Conservation (phyloP, 2,888 invertebrate genomes). For the Pheosia gnoma region DNA sequence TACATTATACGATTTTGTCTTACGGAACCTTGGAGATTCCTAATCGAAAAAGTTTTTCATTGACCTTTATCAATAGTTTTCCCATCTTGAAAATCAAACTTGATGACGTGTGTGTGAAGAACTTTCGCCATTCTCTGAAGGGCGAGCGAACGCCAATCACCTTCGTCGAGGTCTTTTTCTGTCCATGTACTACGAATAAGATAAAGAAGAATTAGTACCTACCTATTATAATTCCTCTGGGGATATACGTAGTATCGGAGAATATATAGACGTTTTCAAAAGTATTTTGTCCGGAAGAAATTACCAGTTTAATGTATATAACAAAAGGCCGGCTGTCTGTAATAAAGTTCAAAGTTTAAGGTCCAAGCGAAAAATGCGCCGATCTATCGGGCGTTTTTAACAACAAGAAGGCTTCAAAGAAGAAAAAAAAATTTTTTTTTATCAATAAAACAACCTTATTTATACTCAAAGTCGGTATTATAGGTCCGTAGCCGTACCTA, state of each 20-base stretch:
- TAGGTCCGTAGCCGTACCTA: too few relatives aligned
- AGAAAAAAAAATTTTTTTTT: too few relatives aligned
- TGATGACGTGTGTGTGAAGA: conserved; percentile 86
- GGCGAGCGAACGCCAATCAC: conserved; percentile 85
- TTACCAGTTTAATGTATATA: too few relatives aligned
- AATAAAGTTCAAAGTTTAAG: too few relatives aligned
- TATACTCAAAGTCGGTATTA: too few relatives aligned
- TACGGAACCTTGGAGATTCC: background rate
- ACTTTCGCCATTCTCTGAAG: conserved; percentile 82
- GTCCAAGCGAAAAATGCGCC: too few relatives aligned
- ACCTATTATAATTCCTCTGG: background rate
- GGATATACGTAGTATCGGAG: background rate
- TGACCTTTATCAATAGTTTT: conserved; percentile 71
- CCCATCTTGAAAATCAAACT: conserved; percentile 83
- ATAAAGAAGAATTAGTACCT: conserved; percentile 3
- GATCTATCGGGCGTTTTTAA: too few relatives aligned
- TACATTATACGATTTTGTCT: too few relatives aligned
- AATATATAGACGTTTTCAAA: background rate
- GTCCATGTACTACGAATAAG: conserved; percentile 62
- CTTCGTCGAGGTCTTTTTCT: conserved; percentile 70
- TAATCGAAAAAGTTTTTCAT: conserved; percentile 7
- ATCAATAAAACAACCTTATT: too few relatives aligned
- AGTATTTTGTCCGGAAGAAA: too few relatives aligned
- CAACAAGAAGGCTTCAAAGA: too few relatives aligned
- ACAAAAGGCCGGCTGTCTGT: too few relatives aligned